Conservation (phyloP, 2,113 vertebrate genomes). For the Aphyosemion australe region DNA sequence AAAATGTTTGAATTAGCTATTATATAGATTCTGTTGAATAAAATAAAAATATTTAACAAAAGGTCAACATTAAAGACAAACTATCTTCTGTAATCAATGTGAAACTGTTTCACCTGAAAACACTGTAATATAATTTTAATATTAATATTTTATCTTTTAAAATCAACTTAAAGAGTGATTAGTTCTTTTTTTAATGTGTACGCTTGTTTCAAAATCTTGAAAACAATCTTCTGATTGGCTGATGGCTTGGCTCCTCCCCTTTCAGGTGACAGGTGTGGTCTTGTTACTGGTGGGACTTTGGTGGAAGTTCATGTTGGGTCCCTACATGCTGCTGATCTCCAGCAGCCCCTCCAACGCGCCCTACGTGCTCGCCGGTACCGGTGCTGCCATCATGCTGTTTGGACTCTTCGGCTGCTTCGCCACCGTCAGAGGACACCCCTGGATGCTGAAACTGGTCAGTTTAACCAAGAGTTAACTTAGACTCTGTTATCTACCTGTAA, state of each 20-base stretch:
- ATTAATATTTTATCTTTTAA: too few species aligned
- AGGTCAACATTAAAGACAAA: too few species aligned
- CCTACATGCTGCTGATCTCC: conserved; percentile 87
- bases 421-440: conserved; percentile 89
- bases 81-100: too few species aligned
- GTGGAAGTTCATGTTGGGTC: conserved; percentile 90
- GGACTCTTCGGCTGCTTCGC: conserved; percentile 95
- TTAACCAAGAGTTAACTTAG: too few species aligned
- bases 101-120: too few species aligned
- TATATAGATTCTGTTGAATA: too few species aligned
- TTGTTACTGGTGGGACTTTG: conserved; percentile 90
- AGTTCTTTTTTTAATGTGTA: too few species aligned
- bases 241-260: background rate
- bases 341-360: conserved; percentile 88
- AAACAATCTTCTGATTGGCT: background rate
- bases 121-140: too few species aligned
- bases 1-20: too few species aligned
- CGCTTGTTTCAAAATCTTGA: background rate
- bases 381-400: conserved; percentile 87
- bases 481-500: background rate
- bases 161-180: too few species aligned
- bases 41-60: too few species aligned
- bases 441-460: conserved; percentile 93
- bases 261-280: conserved; percentile 90
- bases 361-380: conserved; percentile 87